phyloP scores from a whole-genome alignment of 2,888 invertebrate species.

The Lagria hirta region DNA sequence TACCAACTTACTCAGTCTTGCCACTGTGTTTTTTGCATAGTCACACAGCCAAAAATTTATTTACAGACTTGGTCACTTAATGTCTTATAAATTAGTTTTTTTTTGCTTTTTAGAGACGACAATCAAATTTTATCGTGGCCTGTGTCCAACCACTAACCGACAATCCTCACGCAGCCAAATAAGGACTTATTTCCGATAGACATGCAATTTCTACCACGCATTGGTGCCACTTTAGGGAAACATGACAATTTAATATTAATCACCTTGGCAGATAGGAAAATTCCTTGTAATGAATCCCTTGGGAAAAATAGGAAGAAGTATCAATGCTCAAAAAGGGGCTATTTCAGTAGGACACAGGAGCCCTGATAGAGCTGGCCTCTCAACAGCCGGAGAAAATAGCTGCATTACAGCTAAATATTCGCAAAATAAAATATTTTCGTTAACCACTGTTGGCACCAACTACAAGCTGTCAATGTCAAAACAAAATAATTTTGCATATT shows the following conservation, averaged over 20 bases:
- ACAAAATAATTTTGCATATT: too few relatives aligned
- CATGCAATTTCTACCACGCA: conserved; percentile 84
- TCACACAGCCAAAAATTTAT: too few relatives aligned
- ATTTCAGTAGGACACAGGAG: conserved; percentile 91
- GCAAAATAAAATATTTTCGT: too few relatives aligned
- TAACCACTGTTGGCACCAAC: too few relatives aligned
- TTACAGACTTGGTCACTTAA: too few relatives aligned
- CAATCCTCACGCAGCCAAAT: conserved; percentile 74
- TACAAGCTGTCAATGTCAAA: too few relatives aligned
- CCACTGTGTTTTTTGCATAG: too few relatives aligned
- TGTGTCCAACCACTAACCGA: conserved; percentile 74
- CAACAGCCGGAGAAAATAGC: conserved; percentile 97
- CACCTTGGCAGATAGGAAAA: conserved; percentile 85
- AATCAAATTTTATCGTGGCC: conserved; percentile 89
- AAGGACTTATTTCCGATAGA: conserved; percentile 86
- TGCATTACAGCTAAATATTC: too few relatives aligned
- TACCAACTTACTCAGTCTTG: too few relatives aligned
- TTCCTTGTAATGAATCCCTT: conserved; percentile 86
- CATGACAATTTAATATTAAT: conserved; percentile 81
- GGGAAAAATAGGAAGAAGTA: conserved; percentile 89
- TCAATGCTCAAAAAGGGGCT: conserved; percentile 92
- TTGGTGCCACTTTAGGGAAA: conserved; percentile 56
- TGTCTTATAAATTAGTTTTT: too few relatives aligned
- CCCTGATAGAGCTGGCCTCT: conserved; percentile 89
- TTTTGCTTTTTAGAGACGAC: conserved; percentile 89